A percentile compares a stretch with the other conserved stretches of the same genome.
phyloP scores from a whole-genome alignment of 2,797 vertebrate genomes.

The Enteromius viviparus region DNA sequence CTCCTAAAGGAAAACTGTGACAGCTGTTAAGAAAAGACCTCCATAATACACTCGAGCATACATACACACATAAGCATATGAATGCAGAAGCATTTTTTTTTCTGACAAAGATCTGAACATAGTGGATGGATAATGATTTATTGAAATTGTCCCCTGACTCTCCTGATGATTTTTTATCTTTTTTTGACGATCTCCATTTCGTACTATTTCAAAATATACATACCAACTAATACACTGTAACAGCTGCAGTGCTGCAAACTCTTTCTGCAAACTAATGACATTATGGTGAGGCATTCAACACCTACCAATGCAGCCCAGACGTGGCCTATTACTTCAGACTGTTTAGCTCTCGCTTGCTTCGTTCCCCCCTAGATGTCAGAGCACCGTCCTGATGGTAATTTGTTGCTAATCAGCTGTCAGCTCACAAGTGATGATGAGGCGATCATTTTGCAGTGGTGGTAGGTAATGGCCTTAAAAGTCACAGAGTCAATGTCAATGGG shows the following conservation, averaged over 20 bases:
- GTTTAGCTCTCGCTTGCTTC: conserved; percentile 39
- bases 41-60: conserved; percentile 18
- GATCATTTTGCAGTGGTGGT: conserved; percentile 82
- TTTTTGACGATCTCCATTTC: neutral
- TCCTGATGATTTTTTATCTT: neutral
- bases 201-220: neutral
- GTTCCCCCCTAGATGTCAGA: conserved; percentile 72
- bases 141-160: conserved; percentile 60
- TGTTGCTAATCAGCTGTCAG: conserved; percentile 99
- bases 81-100: conserved; percentile 40
- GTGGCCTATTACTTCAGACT: conserved; percentile 63
- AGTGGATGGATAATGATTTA: conserved; percentile 45
- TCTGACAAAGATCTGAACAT: conserved; percentile 49
- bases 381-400: conserved; percentile 88
- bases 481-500: conserved; percentile 99
- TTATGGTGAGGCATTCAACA: conserved; percentile 48
- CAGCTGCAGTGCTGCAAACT: neutral
- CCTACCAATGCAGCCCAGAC: conserved; percentile 46
- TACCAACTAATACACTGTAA: neutral
- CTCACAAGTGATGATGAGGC: conserved; percentile 88
- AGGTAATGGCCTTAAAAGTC: conserved; percentile 99
- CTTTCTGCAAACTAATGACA: conserved; percentile 51
- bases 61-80: conserved; percentile 7
- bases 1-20: conserved; percentile 57
- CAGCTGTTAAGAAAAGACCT: conserved; percentile 66